Evolutionary conservation across 2,113 vertebrate genomes (phyloP), one percentile per base, ranked within the genome.

Genomic region (Microtus ochrogaster): DNA sequence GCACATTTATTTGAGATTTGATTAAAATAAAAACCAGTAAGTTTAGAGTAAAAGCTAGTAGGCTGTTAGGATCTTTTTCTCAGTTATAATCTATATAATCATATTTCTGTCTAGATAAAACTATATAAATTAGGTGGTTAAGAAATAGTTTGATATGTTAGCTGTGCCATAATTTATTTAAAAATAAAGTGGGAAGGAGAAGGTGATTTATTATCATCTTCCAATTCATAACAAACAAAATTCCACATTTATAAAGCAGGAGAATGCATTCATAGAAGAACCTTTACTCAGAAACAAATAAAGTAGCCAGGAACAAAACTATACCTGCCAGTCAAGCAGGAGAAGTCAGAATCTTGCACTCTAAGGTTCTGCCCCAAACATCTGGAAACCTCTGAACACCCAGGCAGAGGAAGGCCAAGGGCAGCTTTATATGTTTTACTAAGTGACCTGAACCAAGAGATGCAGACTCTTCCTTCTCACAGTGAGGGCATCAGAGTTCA

Each of bases 141-240:
- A 78, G 19, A 94, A 85, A 76, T 77, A 87, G 83, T 87, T 87
- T 92, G 92, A 76, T 65, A 83, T 52, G 7, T 81, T 86, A 55
- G 30, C 81, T 91, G 89, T 52, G 52, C 28, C 66, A 47, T 41
- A 72, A 88, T 66, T 91, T 55, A 30, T 89, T 96, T 91, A 33
- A 82, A 96, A 82, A 78, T 41, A 94, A 93, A 93, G 44, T 91
- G 61, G 72, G 44, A 87, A 65, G 89, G 87, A 30, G 49, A 73
- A 90, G 11, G 6, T 61, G 36, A 12, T 26, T 89, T 68, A n/a
- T 66, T 81, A 33, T 77, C 81, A 85, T 92, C 22, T 91, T 76
- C 66, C 6, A 84, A 91, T 81, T 10, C 2, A 0, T 78, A 95
- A 85, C 8, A 76, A 41, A 76, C n/a, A 73, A 58, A 58, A 58